Evolutionary conservation across 2,888 invertebrate genomes (phyloP), one percentile per base, ranked within the genome.

Genomic region (Trisateles emortualis): DNA sequence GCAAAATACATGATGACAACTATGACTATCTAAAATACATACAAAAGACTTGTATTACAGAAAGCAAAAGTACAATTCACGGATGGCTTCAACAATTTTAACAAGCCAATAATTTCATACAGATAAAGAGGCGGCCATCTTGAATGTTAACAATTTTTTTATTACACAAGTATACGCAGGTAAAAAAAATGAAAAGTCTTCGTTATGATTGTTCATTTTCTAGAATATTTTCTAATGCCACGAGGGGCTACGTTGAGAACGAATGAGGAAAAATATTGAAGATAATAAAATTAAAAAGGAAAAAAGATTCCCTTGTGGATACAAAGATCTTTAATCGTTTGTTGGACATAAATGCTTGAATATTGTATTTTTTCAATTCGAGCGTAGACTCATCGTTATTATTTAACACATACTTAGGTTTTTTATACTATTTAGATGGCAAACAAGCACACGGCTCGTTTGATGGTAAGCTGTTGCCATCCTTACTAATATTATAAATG

Each of bases 251-350:
- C 17, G 13, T n/a, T 16, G 16, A 8, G 16, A 19, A 11, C 22
- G 11, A 39, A 11, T 6, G 6, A 39, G 39, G 39, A 39, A 22
- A 36, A 39, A 39, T 39, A 39, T 39, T 39, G 11, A n/a, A 19
- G 19, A 39, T 22, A 42, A 30, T 30, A 42, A 42, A 42, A 42
- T 30, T 30, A 42, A 42, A 29, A 29, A 42, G 11, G n/a, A 14
- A 24, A 26, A 30, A 14, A 17, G 17, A 42, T 42, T 17, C 42
- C 17, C 30, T 42, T 29, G 29, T 30, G 42, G 5, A 29, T 11
- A 17, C 30, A 30, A 29, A 17, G 42, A 17, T 42, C 30, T 42
- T 42, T 30, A 42, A 42, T 42, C 42, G 42, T 30, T 5, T 30
- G 42, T 30, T 42, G 11, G 11, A 22, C 38, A 39, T 17, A 19